These are phyloP conservation scores for Seira musarum DNA, from an alignment of 2,888 invertebrate species.

Conservation along the genomic window DNA sequence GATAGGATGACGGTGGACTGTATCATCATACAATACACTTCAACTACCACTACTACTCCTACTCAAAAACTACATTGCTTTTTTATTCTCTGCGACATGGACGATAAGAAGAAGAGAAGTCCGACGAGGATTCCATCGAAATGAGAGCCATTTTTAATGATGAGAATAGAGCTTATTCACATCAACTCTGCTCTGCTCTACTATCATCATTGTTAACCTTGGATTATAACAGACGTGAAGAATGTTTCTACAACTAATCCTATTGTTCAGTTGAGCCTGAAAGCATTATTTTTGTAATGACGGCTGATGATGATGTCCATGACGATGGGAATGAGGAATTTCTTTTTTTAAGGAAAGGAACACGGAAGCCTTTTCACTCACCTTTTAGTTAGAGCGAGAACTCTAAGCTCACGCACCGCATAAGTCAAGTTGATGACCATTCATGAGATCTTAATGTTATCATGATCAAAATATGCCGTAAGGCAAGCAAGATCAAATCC, in stretches of 20 bases:
- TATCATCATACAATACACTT: no score
- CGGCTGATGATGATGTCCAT: background rate
- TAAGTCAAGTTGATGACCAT: conserved; percentile 10
- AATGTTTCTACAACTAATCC: background rate
- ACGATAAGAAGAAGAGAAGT: no score
- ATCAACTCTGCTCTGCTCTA: background rate
- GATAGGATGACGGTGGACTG: no score
- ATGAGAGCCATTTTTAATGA: background rate
- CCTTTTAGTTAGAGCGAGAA: no score
- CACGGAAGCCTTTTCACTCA: background rate
- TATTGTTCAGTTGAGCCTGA: background rate
- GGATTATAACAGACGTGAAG: no score
- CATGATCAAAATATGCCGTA: background rate
- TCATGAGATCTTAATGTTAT: background rate
- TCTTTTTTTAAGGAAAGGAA: background rate
- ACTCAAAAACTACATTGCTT: no score
- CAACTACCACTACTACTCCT: no score
- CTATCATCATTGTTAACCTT: background rate
- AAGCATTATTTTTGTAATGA: background rate
- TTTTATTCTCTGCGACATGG: no score
- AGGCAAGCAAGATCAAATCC: no score
- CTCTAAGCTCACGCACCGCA: no score
- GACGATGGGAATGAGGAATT: background rate
- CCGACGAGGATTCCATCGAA: no score
- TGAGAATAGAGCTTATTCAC: background rate